Conservation (phyloP, 2,888 invertebrate genomes). For the Herminia tarsipennalis region DNA sequence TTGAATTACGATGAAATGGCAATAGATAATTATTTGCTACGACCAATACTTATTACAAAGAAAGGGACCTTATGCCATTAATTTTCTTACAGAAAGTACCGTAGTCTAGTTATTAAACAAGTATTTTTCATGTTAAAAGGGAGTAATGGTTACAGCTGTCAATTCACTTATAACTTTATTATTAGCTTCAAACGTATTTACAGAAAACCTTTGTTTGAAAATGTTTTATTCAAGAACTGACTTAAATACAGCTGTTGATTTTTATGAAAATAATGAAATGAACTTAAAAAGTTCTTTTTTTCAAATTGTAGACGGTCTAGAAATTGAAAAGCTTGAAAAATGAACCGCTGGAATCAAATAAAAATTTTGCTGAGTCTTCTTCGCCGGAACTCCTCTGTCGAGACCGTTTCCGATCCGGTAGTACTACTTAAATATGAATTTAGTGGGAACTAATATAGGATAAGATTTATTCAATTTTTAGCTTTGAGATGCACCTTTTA, state of each 20-base stretch:
- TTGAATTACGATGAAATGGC: too few relatives aligned
- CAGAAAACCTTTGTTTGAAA: conserved; percentile 7
- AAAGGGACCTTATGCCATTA: conserved; percentile 15
- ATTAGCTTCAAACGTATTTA: conserved; percentile 5
- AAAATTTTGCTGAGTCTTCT: neutral
- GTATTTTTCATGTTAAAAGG: conserved; percentile 13
- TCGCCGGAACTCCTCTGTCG: conserved; percentile 1
- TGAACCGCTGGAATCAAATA: neutral
- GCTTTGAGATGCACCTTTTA: too few relatives aligned
- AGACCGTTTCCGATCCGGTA: conserved; percentile 3
- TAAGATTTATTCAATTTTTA: too few relatives aligned
- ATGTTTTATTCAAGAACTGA: conserved; percentile 1
- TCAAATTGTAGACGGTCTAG: neutral
- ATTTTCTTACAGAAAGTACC: conserved; percentile 22
- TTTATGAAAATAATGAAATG: neutral
- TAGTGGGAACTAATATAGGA: neutral
- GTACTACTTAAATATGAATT: conserved; percentile 4
- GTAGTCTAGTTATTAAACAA: conserved; percentile 12
- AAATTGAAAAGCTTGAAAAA: neutral
- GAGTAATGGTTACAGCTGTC: conserved; percentile 24
- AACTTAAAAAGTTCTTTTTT: neutral
- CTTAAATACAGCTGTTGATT: neutral
- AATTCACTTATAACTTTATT: conserved; percentile 18
- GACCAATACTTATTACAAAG: too few relatives aligned
- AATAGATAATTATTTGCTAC: too few relatives aligned